These are phyloP conservation scores for Hipposideros armiger DNA, from an alignment of 2,113 vertebrate species.

Conservation along the genomic window DNA sequence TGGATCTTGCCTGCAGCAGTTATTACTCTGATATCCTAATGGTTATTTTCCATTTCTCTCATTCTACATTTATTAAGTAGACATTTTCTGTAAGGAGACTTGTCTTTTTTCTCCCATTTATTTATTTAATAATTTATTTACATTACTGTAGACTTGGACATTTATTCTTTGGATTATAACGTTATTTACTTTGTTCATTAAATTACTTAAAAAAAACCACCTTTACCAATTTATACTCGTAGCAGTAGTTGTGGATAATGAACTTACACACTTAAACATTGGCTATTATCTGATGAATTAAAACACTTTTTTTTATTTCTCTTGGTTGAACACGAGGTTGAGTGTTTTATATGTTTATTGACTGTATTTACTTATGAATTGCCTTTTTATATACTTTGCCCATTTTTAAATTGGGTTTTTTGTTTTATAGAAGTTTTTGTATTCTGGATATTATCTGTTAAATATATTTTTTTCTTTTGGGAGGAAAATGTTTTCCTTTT, in stretches of 20 bases:
- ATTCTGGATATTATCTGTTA: background rate
- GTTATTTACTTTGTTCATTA: background rate
- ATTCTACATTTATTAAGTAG: constrained; percentile 13
- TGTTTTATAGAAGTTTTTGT: constrained; percentile 19
- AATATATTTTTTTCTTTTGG: background rate
- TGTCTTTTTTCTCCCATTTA: constrained; percentile 3
- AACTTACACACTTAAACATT: background rate
- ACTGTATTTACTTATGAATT: constrained; percentile 8
- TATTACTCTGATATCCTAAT: background rate
- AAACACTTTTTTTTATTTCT: background rate
- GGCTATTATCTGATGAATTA: background rate
- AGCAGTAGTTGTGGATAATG: background rate
- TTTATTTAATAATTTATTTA: constrained; percentile 27
- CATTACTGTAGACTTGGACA: background rate
- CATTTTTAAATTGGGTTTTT: background rate
- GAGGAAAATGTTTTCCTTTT: background rate
- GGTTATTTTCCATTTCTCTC: background rate
- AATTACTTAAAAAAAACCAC: background rate
- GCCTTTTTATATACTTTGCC: background rate
- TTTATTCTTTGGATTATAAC: constrained; percentile 19
- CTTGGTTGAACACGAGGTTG: background rate
- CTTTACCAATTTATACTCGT: background rate
- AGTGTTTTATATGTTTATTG: background rate
- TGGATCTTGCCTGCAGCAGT: background rate
- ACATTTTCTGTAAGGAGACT: background rate